Evolutionary conservation across 1,140 invertebrate species (phyloP).

Genomic region (Drosophila murphyi): DNA sequence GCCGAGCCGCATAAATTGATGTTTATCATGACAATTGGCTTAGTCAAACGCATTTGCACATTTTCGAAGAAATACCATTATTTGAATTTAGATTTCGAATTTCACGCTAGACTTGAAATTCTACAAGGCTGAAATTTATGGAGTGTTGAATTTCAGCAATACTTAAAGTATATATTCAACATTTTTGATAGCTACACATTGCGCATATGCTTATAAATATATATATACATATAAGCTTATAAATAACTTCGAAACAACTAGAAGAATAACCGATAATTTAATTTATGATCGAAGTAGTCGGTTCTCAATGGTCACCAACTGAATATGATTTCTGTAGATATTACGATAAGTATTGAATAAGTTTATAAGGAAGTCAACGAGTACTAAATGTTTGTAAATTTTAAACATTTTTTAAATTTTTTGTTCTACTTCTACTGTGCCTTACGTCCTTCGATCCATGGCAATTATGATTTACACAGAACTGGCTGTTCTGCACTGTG

Average conservation of each 20-base stretch:
- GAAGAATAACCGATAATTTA: no score
- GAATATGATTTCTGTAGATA: no score
- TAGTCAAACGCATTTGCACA: slow-evolving; percentile 20
- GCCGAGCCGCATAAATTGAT: slow-evolving; percentile 28
- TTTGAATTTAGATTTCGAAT: slow-evolving; percentile 6
- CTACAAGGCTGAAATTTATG: background rate
- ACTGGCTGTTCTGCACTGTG: background rate
- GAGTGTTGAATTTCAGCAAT: background rate
- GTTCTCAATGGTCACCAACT: no score
- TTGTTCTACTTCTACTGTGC: background rate
- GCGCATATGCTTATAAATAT: background rate
- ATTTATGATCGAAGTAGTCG: no score
- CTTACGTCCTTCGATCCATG: background rate
- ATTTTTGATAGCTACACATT: no score
- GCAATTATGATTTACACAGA: slow-evolving; percentile 28
- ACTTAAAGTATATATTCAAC: no score
- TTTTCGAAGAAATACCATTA: slow-evolving; percentile 7
- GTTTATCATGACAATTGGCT: slow-evolving; percentile 36
- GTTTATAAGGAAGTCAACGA: no score
- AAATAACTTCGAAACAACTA: no score
- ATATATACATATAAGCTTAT: no score
- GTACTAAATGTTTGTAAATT: no score
- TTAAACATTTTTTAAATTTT: no score
- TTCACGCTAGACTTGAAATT: background rate
- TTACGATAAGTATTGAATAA: no score